phyloP scores from a whole-genome alignment of 2,888 invertebrate genomes.

The Hipparchia semele region DNA sequence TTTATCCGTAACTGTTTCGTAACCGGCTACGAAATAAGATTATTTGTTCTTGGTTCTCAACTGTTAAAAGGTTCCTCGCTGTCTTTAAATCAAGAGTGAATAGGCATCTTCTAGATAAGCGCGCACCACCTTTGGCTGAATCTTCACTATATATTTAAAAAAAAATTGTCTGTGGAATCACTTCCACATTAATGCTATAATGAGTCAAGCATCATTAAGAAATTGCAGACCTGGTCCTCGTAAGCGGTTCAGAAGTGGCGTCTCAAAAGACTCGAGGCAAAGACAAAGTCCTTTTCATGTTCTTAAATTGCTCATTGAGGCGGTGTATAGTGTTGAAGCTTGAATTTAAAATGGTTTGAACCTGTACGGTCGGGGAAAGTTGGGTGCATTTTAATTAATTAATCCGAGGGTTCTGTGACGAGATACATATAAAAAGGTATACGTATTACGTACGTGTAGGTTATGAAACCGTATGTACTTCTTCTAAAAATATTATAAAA shows the following conservation, averaged over 20 bases:
- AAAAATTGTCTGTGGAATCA: background rate
- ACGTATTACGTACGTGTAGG: no score
- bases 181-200: background rate
- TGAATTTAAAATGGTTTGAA: slow-evolving; percentile 4
- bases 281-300: slow-evolving; percentile 17
- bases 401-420: background rate
- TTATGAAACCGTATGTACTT: no score
- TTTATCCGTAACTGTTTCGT: no score
- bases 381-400: slow-evolving; percentile 9
- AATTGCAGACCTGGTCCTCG: slow-evolving; percentile 7
- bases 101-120: no score
- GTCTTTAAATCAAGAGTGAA: no score
- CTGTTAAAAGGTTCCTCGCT: no score
- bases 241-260: slow-evolving; percentile 23
- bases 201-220: slow-evolving; percentile 13
- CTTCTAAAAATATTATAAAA: no score
- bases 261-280: slow-evolving; percentile 5
- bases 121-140: no score
- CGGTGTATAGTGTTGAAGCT: background rate
- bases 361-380: background rate
- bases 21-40: no score
- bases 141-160: no score
- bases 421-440: background rate
- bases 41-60: no score
- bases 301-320: slow-evolving; percentile 17